phyloP scores from a whole-genome alignment of 2,797 vertebrate species.

The Girardinus metallicus region DNA sequence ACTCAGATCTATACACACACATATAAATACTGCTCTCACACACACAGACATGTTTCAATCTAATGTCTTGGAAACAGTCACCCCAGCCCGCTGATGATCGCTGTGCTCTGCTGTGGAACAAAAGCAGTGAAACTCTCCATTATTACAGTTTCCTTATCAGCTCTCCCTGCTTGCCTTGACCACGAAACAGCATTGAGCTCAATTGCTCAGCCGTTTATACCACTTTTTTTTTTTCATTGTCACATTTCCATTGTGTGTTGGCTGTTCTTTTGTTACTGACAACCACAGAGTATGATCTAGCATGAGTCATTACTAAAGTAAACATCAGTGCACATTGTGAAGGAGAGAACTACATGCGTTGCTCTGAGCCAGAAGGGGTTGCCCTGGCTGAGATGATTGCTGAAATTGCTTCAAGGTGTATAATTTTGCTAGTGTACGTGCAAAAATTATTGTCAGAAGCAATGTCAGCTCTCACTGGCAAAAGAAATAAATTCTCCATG shows the following conservation, averaged over 20 bases:
- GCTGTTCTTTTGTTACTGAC: conserved; percentile 67
- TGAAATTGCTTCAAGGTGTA: conserved; percentile 32
- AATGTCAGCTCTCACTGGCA: conserved; percentile 12
- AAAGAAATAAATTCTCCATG: conserved; percentile 11
- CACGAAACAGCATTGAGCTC: conserved; percentile 63
- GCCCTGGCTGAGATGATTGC: conserved; percentile 47
- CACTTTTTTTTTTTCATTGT: conserved; percentile 34
- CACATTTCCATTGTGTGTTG: conserved; percentile 62
- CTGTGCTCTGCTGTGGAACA: conserved; percentile 68
- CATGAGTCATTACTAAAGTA: conserved; percentile 67
- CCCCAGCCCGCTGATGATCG: conserved; percentile 62
- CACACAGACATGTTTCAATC: conserved; percentile 41
- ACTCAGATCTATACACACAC: conserved; percentile 46
- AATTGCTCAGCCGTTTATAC: conserved; percentile 69
- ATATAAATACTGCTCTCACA: conserved; percentile 13
- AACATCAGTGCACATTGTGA: conserved; percentile 57
- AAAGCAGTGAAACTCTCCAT: conserved; percentile 63
- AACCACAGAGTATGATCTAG: conserved; percentile 58
- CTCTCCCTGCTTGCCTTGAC: conserved; percentile 53
- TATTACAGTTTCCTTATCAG: conserved; percentile 69
- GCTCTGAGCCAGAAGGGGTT: conserved; percentile 43
- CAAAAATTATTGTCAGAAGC: neutral
- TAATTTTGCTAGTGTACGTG: neutral
- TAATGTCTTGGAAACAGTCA: conserved; percentile 73
- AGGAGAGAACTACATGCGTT: conserved; percentile 46